A percentile compares a stretch with the other conserved stretches of the same genome.
phyloP scores from a whole-genome alignment of 53 echinoderm and acorn worm genomes.

The Paelopatides confundens region DNA sequence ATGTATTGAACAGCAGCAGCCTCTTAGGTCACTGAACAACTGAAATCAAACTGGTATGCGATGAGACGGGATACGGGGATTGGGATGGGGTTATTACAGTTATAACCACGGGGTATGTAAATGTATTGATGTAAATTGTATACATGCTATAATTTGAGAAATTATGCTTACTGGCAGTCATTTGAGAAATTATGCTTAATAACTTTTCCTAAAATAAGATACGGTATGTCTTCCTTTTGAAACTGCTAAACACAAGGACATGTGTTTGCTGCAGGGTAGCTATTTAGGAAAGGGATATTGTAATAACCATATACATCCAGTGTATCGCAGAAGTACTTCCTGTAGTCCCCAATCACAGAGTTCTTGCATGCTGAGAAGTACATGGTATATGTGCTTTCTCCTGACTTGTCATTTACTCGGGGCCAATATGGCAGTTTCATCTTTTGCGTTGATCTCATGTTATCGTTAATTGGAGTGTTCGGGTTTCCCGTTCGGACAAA shows the following conservation, averaged over 20 bases:
- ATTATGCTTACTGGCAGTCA: no score
- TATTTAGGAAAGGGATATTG: constrained; percentile 16
- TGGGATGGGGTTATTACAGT: no score
- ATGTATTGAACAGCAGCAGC: no score
- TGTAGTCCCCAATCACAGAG: constrained; percentile 17
- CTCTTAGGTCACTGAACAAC: no score
- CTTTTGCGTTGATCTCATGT: neutral
- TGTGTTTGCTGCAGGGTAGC: constrained; percentile 2
- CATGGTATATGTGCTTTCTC: constrained; percentile 33
- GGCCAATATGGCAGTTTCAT: constrained; percentile 38
- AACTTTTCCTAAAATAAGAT: no score
- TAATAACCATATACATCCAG: constrained; percentile 23
- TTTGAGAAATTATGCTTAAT: no score
- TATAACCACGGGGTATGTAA: no score
- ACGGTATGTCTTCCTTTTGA: no score
- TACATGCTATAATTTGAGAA: no score
- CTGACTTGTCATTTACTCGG: neutral
- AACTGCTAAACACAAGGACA: neutral
- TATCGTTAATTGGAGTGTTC: constrained; percentile 14
- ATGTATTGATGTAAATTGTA: no score
- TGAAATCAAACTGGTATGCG: no score
- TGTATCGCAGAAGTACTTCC: constrained; percentile 22
- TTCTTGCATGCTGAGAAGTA: constrained; percentile 27
- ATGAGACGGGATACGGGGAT: no score
- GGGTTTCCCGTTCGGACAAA: constrained; percentile 50